Evolutionary conservation across 2,888 invertebrate species (phyloP).

Genomic region (Seira sanloemensis): DNA sequence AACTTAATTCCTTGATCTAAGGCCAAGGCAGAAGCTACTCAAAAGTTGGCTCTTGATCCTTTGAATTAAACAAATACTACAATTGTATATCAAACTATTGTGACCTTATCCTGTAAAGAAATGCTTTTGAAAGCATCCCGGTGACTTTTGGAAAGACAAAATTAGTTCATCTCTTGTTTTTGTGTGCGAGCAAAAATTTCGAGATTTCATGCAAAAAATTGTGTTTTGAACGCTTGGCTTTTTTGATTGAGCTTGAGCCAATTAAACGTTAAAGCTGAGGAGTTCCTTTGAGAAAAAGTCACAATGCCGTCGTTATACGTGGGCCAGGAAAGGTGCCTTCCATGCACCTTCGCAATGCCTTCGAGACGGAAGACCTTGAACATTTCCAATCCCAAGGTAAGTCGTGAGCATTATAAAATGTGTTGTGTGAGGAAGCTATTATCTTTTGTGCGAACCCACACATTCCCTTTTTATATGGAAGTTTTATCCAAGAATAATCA

Average conservation of each 20-base stretch:
- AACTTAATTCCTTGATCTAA: not conserved
- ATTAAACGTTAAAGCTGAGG: not conserved
- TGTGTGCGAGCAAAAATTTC: slow-evolving; percentile 33
- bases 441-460: no score
- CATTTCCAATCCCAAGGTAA: slow-evolving; percentile 58
- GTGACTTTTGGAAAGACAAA: not conserved
- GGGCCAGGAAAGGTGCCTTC: slow-evolving; percentile 56
- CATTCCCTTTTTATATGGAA: not conserved
- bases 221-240: not conserved
- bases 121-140: not conserved
- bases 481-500: not conserved
- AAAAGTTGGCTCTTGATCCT: no score
- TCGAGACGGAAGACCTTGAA: slow-evolving; percentile 51
- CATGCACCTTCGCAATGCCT: slow-evolving; percentile 56
- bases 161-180: slow-evolving; percentile 26
- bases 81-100: no score
- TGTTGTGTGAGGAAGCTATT: no score
- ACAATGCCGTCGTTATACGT: slow-evolving; percentile 43
- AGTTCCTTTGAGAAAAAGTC: not conserved
- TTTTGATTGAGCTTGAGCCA: not conserved
- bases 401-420: no score
- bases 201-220: not conserved
- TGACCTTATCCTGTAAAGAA: no score
- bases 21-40: not conserved
- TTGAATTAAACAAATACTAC: no score